Conservation (phyloP, 2,797 vertebrate genomes). For the Schizothorax lantsangensis region DNA sequence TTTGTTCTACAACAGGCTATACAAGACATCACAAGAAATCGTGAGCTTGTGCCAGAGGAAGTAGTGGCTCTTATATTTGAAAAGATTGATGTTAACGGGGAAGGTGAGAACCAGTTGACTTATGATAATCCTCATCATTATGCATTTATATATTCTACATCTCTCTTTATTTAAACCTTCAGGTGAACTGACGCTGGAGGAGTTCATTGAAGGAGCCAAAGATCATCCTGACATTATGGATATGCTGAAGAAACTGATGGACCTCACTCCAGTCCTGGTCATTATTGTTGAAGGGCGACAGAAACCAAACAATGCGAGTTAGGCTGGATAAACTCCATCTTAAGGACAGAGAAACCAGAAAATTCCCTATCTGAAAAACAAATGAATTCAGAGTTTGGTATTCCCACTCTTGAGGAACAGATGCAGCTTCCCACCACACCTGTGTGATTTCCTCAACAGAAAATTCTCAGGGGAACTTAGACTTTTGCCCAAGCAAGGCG, state of each 20-base stretch:
- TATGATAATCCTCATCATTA: background rate
- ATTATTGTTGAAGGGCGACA: slow-evolving; percentile 72
- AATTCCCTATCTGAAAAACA: slow-evolving; percentile 10
- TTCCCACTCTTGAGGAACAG: slow-evolving; percentile 14
- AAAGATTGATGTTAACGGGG: slow-evolving; percentile 78
- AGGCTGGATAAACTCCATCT: background rate
- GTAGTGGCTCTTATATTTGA: slow-evolving; percentile 79
- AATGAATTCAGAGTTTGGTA: background rate
- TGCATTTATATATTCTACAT: background rate
- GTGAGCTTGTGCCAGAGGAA: slow-evolving; percentile 74
- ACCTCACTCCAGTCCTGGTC: slow-evolving; percentile 77
- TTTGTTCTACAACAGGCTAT: slow-evolving; percentile 72
- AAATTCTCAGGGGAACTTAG: background rate
- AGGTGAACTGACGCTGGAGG: slow-evolving; percentile 81
- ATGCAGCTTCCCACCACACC: background rate
- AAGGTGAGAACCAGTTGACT: slow-evolving; percentile 67
- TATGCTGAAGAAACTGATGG: slow-evolving; percentile 78
- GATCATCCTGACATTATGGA: slow-evolving; percentile 79
- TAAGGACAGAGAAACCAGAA: background rate
- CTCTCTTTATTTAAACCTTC: slow-evolving; percentile 16
- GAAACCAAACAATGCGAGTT: background rate
- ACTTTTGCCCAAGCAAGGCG: background rate
- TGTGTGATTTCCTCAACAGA: background rate
- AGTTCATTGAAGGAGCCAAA: slow-evolving; percentile 80
- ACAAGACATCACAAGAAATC: slow-evolving; percentile 80